A percentile compares a stretch with the other conserved stretches of the same genome.
phyloP scores from a whole-genome alignment of 2,113 vertebrate species.

The Anolis carolinensis region DNA sequence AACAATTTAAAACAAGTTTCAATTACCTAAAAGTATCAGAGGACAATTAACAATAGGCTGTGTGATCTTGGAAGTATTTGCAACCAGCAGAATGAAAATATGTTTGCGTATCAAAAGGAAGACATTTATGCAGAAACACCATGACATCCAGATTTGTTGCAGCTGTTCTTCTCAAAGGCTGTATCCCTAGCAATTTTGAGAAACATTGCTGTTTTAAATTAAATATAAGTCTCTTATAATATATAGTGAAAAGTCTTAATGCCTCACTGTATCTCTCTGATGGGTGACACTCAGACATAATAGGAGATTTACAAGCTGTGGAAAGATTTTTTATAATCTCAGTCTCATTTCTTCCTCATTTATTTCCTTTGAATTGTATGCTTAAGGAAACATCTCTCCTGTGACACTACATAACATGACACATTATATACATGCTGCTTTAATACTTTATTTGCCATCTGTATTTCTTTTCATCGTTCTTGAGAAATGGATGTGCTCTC shows the following conservation, averaged over 20 bases:
- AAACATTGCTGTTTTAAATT: constrained; percentile 14
- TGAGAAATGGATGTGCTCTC: constrained; percentile 7
- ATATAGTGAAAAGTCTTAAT: background rate
- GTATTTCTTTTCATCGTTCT: constrained; percentile 34
- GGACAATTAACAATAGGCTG: constrained; percentile 10
- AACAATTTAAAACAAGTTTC: background rate
- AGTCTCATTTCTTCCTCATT: background rate
- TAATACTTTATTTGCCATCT: constrained; percentile 31
- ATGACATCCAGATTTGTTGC: background rate
- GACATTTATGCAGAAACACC: background rate
- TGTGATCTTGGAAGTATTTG: background rate
- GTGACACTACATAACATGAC: background rate
- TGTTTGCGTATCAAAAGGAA: background rate
- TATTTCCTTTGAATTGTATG: background rate
- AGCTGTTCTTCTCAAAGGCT: constrained; percentile 1
- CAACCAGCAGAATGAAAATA: too few relatives aligned
- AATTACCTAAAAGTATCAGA: constrained; percentile 19
- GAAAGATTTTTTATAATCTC: background rate
- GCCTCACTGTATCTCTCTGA: background rate
- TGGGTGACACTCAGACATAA: background rate
- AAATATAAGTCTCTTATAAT: background rate
- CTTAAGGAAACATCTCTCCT: background rate
- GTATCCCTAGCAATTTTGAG: background rate
- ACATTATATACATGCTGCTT: background rate
- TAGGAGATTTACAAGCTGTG: background rate